These are phyloP conservation scores for Lophius americanus DNA, from an alignment of 2,797 vertebrate species.

Conservation along the genomic window DNA sequence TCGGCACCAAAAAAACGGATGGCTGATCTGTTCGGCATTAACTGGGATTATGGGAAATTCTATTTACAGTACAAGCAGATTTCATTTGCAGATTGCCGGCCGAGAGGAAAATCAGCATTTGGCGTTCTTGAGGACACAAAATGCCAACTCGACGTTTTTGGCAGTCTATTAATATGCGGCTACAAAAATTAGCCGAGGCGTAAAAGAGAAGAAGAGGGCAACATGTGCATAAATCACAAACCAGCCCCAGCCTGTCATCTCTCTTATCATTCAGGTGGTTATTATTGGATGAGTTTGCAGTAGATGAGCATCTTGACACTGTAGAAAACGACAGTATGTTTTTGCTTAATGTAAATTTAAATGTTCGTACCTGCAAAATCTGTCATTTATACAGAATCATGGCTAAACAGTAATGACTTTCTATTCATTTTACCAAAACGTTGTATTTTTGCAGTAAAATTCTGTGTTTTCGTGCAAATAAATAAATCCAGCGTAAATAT, in stretches of 20 bases:
- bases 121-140: background rate
- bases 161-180: background rate
- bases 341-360: too few relatives aligned
- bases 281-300: background rate
- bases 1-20: constrained; percentile 28
- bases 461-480: too few relatives aligned
- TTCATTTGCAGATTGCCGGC: constrained; percentile 37
- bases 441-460: too few relatives aligned
- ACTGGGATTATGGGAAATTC: constrained; percentile 37
- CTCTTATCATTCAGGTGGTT: background rate
- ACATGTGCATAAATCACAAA: background rate
- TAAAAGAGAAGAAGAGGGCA: background rate
- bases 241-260: background rate
- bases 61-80: constrained; percentile 51
- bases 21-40: constrained; percentile 20
- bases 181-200: background rate
- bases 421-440: too few relatives aligned
- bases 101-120: constrained; percentile 27
- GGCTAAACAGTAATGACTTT: too few relatives aligned
- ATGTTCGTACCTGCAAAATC: too few relatives aligned
- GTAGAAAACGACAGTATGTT: too few relatives aligned
- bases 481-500: too few relatives aligned
- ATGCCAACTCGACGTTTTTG: background rate
- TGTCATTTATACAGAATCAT: too few relatives aligned
- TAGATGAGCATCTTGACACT: too few relatives aligned